These are phyloP conservation scores for Acanthis flammea DNA, from an alignment of 2,797 vertebrate species.

Conservation along the genomic window DNA sequence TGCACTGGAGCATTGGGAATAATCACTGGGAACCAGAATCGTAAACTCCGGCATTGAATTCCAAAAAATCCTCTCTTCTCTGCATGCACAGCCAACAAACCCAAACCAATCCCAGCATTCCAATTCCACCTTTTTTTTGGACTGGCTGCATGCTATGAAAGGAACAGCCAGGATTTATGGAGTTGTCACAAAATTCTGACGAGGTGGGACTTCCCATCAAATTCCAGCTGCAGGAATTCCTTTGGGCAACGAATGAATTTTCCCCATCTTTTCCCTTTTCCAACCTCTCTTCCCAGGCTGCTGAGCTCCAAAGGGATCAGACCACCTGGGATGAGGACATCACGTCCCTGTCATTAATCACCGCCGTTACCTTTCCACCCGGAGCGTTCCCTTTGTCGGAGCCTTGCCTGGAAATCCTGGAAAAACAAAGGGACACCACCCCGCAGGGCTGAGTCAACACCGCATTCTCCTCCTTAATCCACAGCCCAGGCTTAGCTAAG, in stretches of 20 bases:
- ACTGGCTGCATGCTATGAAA: not conserved
- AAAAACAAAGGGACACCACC: conserved; percentile 54
- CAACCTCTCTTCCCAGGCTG: not conserved
- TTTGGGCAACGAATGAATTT: not conserved
- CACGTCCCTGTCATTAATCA: conserved; percentile 68
- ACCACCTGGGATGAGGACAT: conserved; percentile 62
- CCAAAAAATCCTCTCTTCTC: not conserved
- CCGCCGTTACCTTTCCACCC: conserved; percentile 63
- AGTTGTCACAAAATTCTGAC: not conserved
- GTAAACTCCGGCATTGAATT: not conserved
- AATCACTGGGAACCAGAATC: not conserved
- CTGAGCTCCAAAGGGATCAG: conserved; percentile 39
- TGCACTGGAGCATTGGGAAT: not conserved
- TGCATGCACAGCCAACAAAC: not conserved
- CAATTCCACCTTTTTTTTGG: not conserved
- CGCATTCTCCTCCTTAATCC: conserved; percentile 43
- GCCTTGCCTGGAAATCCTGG: conserved; percentile 24
- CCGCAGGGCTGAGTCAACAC: conserved; percentile 62
- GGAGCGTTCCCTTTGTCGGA: conserved; percentile 53
- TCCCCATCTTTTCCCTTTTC: not conserved
- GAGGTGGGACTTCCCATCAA: not conserved
- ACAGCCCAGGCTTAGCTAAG: not conserved
- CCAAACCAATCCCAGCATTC: conserved; percentile 4
- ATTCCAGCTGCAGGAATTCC: not conserved
- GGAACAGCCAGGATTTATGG: not conserved